A percentile compares a stretch with the other conserved stretches of the same genome.
Conservation (phyloP, 2,797 vertebrate species). For the Acrocephalus scirpaceus region DNA sequence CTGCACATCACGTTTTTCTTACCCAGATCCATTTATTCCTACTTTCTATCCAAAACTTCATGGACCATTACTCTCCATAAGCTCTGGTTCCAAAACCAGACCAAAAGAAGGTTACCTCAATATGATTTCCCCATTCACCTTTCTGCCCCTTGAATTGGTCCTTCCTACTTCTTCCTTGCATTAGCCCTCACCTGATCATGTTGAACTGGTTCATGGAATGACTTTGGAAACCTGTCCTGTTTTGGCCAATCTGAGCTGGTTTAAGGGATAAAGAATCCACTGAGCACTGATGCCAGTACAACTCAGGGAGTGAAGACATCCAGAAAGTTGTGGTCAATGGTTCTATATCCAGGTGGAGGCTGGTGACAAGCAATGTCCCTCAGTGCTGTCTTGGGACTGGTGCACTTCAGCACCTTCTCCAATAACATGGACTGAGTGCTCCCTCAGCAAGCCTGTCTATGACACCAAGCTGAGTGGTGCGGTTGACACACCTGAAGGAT, state of each 20-base stretch:
- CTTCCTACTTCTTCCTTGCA: not conserved
- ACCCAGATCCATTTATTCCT: not conserved
- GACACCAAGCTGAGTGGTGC: not conserved
- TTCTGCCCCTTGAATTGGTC: not conserved
- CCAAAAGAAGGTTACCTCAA: not conserved
- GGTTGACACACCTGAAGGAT: not conserved
- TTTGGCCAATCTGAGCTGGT: not conserved
- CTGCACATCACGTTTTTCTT: not conserved
- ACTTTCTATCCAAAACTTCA: not conserved
- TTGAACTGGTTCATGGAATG: not conserved
- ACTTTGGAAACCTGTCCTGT: not conserved
- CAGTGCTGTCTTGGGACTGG: not conserved
- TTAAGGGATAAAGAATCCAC: not conserved
- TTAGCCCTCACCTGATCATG: not conserved
- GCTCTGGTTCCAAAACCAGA: not conserved
- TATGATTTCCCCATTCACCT: not conserved
- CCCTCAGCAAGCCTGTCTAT: not conserved
- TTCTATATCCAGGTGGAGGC: not conserved
- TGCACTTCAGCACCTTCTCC: not conserved
- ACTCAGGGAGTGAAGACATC: not conserved
- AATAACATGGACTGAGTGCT: not conserved
- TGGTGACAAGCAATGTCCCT: not conserved
- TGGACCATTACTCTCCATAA: not conserved
- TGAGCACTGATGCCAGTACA: not conserved
- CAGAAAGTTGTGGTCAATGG: not conserved